A percentile compares a stretch with the other conserved stretches of the same genome.
Evolutionary conservation across 2,797 vertebrate genomes (phyloP).

Genomic region (Sebastes itinus): DNA sequence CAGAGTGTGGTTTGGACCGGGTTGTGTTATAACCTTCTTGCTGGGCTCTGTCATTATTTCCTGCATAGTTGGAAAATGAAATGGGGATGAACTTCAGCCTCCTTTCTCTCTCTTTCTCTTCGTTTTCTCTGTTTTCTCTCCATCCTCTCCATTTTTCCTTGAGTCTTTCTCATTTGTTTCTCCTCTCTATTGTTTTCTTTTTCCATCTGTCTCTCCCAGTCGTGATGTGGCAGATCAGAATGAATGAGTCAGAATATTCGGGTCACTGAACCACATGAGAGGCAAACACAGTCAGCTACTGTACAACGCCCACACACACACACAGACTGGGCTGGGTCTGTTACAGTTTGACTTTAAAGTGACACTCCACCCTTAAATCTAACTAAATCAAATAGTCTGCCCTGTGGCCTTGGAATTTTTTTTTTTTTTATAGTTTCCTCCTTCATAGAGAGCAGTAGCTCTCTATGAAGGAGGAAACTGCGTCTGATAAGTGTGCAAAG

Average conservation of each 20-base stretch:
- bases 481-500: no score
- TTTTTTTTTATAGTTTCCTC: neutral
- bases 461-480: no score
- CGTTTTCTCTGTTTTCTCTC: neutral
- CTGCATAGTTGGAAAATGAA: slow-evolving; percentile 22
- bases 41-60: slow-evolving; percentile 40
- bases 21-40: slow-evolving; percentile 16
- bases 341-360: slow-evolving; percentile 6
- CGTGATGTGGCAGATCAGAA: slow-evolving; percentile 43
- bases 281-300: slow-evolving; percentile 49
- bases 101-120: neutral
- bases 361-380: slow-evolving; percentile 14
- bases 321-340: neutral
- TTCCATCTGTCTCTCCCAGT: neutral
- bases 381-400: neutral
- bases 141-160: neutral
- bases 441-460: neutral
- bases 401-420: neutral
- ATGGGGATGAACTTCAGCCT: neutral
- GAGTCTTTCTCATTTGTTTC: neutral
- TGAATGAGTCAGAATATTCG: slow-evolving; percentile 57
- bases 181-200: neutral
- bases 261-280: slow-evolving; percentile 52
- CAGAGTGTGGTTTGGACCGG: slow-evolving; percentile 19
- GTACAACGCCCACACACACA: slow-evolving; percentile 15